phyloP scores from a whole-genome alignment of 2,888 invertebrate genomes.

The Chironomus tentans region DNA sequence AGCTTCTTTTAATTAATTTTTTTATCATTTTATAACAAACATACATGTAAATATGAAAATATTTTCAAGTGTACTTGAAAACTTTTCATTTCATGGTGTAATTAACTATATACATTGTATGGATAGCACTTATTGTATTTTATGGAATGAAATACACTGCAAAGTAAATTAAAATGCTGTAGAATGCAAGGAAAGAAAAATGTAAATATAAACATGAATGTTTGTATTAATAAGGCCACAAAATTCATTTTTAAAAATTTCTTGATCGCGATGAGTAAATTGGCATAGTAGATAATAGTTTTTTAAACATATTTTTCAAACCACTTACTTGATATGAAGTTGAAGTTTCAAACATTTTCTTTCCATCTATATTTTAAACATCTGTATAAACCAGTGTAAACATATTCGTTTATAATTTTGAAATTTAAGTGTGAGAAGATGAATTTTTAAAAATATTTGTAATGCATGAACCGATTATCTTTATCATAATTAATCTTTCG shows the following conservation, averaged over 20 bases:
- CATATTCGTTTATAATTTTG: too few relatives aligned
- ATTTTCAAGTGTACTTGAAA: not conserved
- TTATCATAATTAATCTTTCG: too few relatives aligned
- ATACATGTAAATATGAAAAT: not conserved
- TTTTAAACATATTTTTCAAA: not conserved
- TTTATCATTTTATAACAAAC: not conserved
- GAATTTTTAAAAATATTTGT: too few relatives aligned
- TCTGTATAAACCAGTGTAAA: too few relatives aligned
- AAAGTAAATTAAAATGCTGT: too few relatives aligned
- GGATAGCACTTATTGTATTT: not conserved
- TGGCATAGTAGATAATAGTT: not conserved
- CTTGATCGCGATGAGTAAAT: not conserved
- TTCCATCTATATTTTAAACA: too few relatives aligned
- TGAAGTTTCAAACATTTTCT: too few relatives aligned
- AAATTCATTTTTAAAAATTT: slow-evolving; percentile 22
- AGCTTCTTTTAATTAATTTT: not conserved
- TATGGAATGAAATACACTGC: too few relatives aligned
- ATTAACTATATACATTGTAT: not conserved
- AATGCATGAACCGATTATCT: too few relatives aligned
- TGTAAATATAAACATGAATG: not conserved
- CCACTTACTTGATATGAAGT: not conserved
- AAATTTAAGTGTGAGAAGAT: too few relatives aligned
- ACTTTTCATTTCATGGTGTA: not conserved
- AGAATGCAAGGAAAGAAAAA: not conserved
- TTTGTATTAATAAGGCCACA: slow-evolving; percentile 24